phyloP scores from a whole-genome alignment of 2,888 invertebrate genomes.

The Drosophila formosana region DNA sequence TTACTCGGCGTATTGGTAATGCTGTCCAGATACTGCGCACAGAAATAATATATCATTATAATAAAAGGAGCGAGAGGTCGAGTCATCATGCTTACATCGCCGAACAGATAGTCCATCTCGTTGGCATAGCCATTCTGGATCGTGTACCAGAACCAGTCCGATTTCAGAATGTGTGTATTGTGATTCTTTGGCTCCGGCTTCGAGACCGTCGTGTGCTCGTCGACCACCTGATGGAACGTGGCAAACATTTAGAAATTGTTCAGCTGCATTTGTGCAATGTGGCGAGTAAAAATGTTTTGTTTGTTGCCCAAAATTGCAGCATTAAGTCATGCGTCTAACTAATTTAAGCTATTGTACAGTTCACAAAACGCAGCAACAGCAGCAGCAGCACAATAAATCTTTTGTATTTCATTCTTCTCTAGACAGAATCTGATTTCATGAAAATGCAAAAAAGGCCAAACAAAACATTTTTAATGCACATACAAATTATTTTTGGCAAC shows the following conservation, averaged over 20 bases:
- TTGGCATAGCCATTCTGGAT: constrained; percentile 98
- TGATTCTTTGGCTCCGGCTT: constrained; percentile 90
- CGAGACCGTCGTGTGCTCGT: constrained; percentile 90
- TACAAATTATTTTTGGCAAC: constrained; percentile 50
- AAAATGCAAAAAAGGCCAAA: constrained; percentile 53
- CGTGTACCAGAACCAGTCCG: constrained; percentile 99
- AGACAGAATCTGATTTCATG: constrained; percentile 7
- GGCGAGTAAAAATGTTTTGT: constrained; percentile 75
- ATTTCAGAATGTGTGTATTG: constrained; percentile 92
- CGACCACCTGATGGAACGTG: constrained; percentile 89
- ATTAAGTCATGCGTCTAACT: constrained; percentile 67
- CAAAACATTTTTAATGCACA: constrained; percentile 73
- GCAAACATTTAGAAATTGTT: not conserved
- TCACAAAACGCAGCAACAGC: constrained; percentile 54
- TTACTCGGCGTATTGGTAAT: constrained; percentile 85
- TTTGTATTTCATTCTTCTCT: constrained; percentile 3
- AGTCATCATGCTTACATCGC: constrained; percentile 89
- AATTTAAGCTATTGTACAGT: constrained; percentile 59
- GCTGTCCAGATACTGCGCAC: constrained; percentile 83
- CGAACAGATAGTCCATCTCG: constrained; percentile 95
- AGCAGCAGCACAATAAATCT: constrained; percentile 73
- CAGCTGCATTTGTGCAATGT: constrained; percentile 29
- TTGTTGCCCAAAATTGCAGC: constrained; percentile 49
- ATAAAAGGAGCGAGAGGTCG: not conserved
- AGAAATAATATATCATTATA: not conserved